Conservation (phyloP, 2,113 vertebrate species). For the Hyperopisus bebe region DNA sequence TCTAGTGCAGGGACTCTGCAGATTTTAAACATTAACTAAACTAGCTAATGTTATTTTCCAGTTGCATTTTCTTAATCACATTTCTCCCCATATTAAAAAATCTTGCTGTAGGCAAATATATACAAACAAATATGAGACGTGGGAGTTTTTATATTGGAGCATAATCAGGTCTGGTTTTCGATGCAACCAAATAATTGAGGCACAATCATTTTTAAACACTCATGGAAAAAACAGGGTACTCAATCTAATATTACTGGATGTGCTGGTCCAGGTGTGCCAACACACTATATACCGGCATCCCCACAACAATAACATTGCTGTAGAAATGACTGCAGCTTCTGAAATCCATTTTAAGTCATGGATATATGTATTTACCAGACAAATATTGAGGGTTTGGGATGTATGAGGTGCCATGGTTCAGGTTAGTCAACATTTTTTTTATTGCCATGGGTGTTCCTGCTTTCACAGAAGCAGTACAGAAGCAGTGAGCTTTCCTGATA, state of each 20-base stretch:
- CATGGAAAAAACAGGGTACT: not conserved
- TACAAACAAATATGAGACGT: slow-evolving; percentile 1
- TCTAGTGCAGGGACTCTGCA: not conserved
- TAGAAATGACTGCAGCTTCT: not conserved
- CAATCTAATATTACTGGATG: not conserved
- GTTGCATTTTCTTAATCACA: not conserved
- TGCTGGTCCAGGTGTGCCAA: not conserved
- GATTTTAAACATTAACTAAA: not conserved
- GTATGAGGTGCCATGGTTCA: not conserved
- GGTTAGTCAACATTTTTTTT: not conserved
- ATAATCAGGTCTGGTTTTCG: slow-evolving; percentile 7
- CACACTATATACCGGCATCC: not conserved
- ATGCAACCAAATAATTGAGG: slow-evolving; percentile 1
- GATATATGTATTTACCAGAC: not conserved
- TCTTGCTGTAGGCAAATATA: slow-evolving; percentile 5
- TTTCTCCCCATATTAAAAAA: not conserved
- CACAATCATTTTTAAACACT: not conserved
- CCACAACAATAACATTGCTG: not conserved
- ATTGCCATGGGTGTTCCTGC: not conserved
- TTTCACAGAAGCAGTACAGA: not conserved
- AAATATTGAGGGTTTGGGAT: not conserved
- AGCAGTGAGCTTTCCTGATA: not conserved
- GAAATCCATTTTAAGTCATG: not conserved
- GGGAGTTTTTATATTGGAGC: not conserved
- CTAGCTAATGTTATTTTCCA: not conserved